A percentile compares a stretch with the other conserved stretches of the same genome.
Conservation (phyloP, 2,113 vertebrate species). For the Fulmarus glacialis region DNA sequence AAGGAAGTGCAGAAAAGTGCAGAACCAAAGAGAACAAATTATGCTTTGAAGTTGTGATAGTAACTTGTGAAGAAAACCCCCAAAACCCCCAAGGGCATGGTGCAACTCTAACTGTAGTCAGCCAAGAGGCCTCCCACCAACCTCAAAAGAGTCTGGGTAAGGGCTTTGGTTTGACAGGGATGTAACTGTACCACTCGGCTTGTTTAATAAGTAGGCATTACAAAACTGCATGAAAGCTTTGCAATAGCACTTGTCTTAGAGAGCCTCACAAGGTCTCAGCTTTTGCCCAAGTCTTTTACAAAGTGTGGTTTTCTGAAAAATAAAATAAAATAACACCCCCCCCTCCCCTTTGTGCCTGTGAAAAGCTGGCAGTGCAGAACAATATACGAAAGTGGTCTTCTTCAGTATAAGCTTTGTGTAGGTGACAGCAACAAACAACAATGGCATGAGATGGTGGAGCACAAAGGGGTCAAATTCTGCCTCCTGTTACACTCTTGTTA, state of each 20-base stretch:
- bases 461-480: not conserved
- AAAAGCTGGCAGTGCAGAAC: not conserved
- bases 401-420: not conserved
- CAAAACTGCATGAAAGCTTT: constrained; percentile 36
- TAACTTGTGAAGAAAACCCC: not conserved
- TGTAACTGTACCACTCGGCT: not conserved
- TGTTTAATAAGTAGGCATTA: not conserved
- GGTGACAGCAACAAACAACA: not conserved
- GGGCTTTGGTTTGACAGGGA: not conserved
- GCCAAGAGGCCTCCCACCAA: not conserved
- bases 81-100: not conserved
- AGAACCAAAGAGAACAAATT: not conserved
- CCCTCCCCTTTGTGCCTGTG: not conserved
- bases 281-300: not conserved
- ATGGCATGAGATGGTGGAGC: not conserved
- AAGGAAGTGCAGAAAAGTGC: not conserved
- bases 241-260: constrained; percentile 3
- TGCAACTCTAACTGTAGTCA: not conserved
- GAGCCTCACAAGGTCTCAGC: not conserved
- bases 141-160: not conserved
- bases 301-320: not conserved
- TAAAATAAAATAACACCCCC: not conserved
- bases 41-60: not conserved
- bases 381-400: not conserved
- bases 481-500: not conserved